A percentile compares a stretch with the other conserved stretches of the same genome.
These are phyloP conservation scores for Chunga burmeisteri DNA, from an alignment of 2,113 vertebrate genomes.

Conservation along the genomic window DNA sequence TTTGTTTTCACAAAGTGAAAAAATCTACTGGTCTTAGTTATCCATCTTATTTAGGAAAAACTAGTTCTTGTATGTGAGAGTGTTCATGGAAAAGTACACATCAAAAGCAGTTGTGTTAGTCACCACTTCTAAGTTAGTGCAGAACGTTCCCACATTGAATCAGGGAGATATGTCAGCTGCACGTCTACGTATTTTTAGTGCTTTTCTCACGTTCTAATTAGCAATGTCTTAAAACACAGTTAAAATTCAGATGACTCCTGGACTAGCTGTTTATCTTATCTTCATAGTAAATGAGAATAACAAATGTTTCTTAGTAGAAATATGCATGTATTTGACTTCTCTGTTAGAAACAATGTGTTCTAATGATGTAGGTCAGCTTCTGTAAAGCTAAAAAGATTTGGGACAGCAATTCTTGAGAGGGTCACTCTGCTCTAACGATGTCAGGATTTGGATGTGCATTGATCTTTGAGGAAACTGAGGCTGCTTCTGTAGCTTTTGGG, in stretches of 20 bases:
- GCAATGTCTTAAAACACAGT: background rate
- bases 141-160: conserved; percentile 19
- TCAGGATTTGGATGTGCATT: background rate
- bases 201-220: conserved; percentile 4
- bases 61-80: background rate
- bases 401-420: background rate
- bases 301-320: background rate
- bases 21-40: background rate
- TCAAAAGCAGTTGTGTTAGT: background rate
- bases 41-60: background rate
- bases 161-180: conserved; percentile 20
- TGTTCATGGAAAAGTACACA: background rate
- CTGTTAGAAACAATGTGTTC: background rate
- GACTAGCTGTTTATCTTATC: background rate
- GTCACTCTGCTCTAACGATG: background rate
- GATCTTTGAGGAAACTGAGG: background rate
- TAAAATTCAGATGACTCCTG: background rate
- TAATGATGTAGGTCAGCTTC: background rate
- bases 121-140: background rate
- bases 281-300: background rate
- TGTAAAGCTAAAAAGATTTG: background rate
- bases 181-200: conserved; percentile 14
- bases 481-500: background rate
- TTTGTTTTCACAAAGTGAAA: background rate
- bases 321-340: background rate